Evolutionary conservation across 2,888 invertebrate species (phyloP).

Genomic region (Pterobdella sp.): DNA sequence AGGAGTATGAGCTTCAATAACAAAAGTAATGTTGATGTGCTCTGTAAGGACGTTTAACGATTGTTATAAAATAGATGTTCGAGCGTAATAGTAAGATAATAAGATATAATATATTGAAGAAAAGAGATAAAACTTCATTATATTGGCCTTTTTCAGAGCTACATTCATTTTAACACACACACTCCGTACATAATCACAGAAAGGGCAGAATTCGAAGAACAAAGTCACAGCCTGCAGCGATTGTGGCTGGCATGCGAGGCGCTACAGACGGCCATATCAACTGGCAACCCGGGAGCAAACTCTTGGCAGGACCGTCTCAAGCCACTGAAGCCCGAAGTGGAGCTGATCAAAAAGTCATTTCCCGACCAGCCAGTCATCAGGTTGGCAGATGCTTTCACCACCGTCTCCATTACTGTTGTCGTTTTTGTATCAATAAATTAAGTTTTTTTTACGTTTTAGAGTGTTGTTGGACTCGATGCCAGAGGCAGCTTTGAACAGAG

Average conservation of each 20-base stretch:
- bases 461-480: conserved; percentile 72
- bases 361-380: conserved; percentile 20
- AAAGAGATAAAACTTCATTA: no score
- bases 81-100: no score
- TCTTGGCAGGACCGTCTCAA: conserved; percentile 42
- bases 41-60: no score
- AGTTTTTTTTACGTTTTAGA: conserved; percentile 52
- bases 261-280: conserved; percentile 67
- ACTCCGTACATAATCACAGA: conserved; percentile 38
- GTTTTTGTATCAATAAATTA: neutral
- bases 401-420: no score
- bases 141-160: neutral
- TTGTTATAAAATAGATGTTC: no score
- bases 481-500: conserved; percentile 65
- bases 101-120: no score
- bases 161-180: neutral
- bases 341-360: conserved; percentile 42
- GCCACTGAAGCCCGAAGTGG: conserved; percentile 44
- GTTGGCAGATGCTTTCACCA: neutral
- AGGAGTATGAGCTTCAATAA: no score
- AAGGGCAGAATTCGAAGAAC: conserved; percentile 50
- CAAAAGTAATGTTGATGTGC: no score
- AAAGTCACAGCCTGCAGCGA: conserved; percentile 63
- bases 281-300: conserved; percentile 53
- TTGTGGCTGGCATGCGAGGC: conserved; percentile 90